These are phyloP conservation scores for Numida meleagris DNA, from an alignment of 2,113 vertebrate species.

Conservation along the genomic window DNA sequence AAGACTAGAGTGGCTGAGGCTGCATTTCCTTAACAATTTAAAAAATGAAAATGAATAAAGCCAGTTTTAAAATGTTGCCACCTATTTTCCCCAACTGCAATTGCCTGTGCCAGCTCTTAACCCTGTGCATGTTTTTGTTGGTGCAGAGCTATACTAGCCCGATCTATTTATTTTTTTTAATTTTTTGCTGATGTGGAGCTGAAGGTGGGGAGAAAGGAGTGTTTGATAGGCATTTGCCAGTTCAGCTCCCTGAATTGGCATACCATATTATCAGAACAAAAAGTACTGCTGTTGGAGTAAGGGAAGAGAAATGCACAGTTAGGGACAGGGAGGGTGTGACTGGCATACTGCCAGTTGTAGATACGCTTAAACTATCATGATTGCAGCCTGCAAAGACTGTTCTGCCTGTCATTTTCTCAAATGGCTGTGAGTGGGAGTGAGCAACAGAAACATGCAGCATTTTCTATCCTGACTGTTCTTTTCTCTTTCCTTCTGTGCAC, in stretches of 20 bases:
- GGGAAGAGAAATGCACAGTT: constrained; percentile 8
- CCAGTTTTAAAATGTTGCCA: not conserved
- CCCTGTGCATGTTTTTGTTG: not conserved
- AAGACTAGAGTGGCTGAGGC: not conserved
- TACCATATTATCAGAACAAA: not conserved
- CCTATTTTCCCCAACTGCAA: not conserved
- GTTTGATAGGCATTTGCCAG: not conserved
- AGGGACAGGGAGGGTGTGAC: not conserved
- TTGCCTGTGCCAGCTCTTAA: not conserved
- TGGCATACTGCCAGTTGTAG: not conserved
- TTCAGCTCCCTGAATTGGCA: not conserved
- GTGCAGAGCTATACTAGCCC: not conserved
- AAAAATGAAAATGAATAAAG: not conserved
- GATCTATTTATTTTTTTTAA: not conserved
- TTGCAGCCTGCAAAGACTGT: constrained; percentile 12
- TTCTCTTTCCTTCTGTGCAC: constrained; percentile 40
- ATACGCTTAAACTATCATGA: not conserved
- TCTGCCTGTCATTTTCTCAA: constrained; percentile 55
- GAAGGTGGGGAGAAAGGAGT: not conserved
- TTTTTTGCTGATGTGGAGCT: not conserved
- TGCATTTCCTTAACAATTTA: not conserved
- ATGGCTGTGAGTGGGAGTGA: constrained; percentile 57
- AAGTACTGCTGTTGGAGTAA: not conserved
- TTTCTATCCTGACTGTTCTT: constrained; percentile 61
- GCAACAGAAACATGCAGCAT: constrained; percentile 38